Base-by-base conservation (phyloP, 1,140 invertebrate species). In the Whitmania pigra region DNA sequence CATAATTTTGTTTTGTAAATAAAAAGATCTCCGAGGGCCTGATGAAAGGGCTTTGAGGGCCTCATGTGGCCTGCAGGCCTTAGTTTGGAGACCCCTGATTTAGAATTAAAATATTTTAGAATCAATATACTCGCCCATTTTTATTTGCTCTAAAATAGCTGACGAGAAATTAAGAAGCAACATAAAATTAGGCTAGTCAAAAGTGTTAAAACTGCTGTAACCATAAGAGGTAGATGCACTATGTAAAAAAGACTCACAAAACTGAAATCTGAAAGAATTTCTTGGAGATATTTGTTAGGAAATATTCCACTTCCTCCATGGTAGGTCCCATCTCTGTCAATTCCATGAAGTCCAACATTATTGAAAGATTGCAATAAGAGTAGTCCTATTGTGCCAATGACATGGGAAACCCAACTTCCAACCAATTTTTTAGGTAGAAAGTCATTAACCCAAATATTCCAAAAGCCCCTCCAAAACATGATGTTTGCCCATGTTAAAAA, bases 301-400 rank as follows among this genome's bases (percentile, higher is more conserved):
- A 55, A 73, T 31, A 73, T 73, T 4, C 73, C 73, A 18, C 25
- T 49, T 9, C 73, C 73, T 2, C 69, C 36, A 25, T 20, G 49
- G 53, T 73, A 73, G 13, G 53, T 13, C 43, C 73, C 73, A 71
- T 73, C 73, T 66, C 69, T 60, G 29, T 71, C 73, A 13, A 73
- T 73, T 25, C 73, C 73, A 66, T 73, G 53, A 25, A 73, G 69
- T 40, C 68, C 69, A 60, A 73, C 73, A 49, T 73, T 73, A n/a
- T 73, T 73, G 36, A 73, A 66, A 31, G 63, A 53, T 43, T 73
- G 73, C 31, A 73, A 43, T 36, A 53, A 43, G 53, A 73, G 31
- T n/a, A 73, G 55, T 22, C 68, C 73, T 22, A 60, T 55, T 27
- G 73, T 60, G 18, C 73, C 73, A n/a, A 71, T 70, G 67, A 43